Percentiles rank a stretch among this genome's conserved stretches.
phyloP scores from a whole-genome alignment of 2,797 vertebrate genomes.

The Limnodromus scolopaceus region DNA sequence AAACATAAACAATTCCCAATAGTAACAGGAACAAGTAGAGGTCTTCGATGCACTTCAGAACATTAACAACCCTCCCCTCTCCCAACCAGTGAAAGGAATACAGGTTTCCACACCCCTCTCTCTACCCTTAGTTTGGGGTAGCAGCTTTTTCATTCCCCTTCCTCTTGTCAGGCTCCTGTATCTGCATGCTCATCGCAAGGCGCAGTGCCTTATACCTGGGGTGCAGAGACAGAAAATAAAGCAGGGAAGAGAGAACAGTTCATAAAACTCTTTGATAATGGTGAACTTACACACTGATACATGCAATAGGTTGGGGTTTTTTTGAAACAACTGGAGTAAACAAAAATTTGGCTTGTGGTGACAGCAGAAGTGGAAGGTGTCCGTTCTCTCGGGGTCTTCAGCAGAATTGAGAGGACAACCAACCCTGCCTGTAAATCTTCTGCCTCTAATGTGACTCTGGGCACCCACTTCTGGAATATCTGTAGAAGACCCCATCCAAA shows the following conservation, averaged over 20 bases:
- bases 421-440: background rate
- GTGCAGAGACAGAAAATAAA: background rate
- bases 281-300: background rate
- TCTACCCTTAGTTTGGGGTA: background rate
- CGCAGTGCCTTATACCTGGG: background rate
- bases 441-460: background rate
- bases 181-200: background rate
- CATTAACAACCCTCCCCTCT: background rate
- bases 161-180: background rate
- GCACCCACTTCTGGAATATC: background rate
- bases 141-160: background rate
- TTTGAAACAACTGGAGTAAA: background rate
- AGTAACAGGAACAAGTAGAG: background rate
- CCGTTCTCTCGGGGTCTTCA: fast-evolving
- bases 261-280: background rate
- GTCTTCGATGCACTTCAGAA: background rate
- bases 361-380: background rate
- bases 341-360: background rate
- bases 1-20: background rate
- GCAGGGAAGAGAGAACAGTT: background rate
- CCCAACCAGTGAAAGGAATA: background rate
- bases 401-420: background rate
- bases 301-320: fast-evolving
- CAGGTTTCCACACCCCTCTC: background rate
- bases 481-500: background rate